Conservation (phyloP, 2,888 invertebrate genomes). For the Hybos culiciformis region DNA sequence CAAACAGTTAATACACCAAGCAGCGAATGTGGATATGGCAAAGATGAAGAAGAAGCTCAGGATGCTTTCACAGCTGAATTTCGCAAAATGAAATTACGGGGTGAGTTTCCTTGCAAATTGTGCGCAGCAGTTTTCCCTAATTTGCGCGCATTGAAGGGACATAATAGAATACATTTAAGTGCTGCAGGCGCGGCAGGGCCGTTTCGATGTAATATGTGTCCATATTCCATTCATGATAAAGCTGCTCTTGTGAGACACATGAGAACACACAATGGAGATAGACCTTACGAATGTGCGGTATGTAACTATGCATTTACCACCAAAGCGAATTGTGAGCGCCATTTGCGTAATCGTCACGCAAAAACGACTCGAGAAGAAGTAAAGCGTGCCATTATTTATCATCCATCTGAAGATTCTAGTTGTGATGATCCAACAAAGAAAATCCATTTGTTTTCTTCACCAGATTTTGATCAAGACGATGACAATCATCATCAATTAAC, state of each 20-base stretch:
- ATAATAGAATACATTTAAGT: slow-evolving; percentile 73
- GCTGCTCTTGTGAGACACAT: slow-evolving; percentile 83
- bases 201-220: slow-evolving; percentile 87
- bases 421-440: slow-evolving; percentile 53
- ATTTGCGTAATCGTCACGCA: slow-evolving; percentile 80
- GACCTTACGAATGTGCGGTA: slow-evolving; percentile 88
- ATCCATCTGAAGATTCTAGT: slow-evolving; percentile 72
- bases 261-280: slow-evolving; percentile 87
- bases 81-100: slow-evolving; percentile 75
- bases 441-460: slow-evolving; percentile 41
- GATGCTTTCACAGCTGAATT: slow-evolving; percentile 75
- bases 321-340: slow-evolving; percentile 93
- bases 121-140: slow-evolving; percentile 81
- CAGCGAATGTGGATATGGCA: slow-evolving; percentile 32
- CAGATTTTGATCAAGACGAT: slow-evolving; percentile 38
- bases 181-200: slow-evolving; percentile 62
- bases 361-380: slow-evolving; percentile 78
- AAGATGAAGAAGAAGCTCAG: slow-evolving; percentile 60
- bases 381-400: slow-evolving; percentile 74
- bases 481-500: slow-evolving; percentile 20
- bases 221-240: slow-evolving; percentile 72
- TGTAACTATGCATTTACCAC: slow-evolving; percentile 95
- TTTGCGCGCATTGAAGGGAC: slow-evolving; percentile 77
- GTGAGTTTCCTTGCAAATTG: slow-evolving; percentile 82
- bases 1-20: slow-evolving; percentile 34